Base-by-base conservation (phyloP, 2,888 invertebrate genomes). In the Agrotis segetum region DNA sequence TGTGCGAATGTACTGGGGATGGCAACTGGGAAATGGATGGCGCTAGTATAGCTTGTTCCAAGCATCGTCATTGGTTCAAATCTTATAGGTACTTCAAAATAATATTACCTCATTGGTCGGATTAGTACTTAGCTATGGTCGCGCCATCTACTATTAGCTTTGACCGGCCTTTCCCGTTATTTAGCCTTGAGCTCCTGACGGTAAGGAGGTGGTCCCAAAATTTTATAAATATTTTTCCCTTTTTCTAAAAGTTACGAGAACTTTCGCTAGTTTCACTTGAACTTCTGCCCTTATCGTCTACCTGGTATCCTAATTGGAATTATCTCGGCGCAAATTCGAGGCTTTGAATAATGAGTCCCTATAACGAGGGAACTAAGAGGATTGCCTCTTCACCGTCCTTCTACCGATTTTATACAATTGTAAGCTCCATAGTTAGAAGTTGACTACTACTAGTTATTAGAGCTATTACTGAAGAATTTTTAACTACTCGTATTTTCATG, bases 281-380 rank as follows among this genome's bases (percentile, higher is more conserved):
- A 65, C 71, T 83, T 81, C 80, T 82, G 82, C 1, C 0, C 14
- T 17, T 21, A 7, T 24, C 34, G 16, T 16, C 5, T 11, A 9
- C 60, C 14, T 67, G 69, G 24, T 58, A 65, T 62, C 81, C 83
- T 93, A 93, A 94, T 92, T 93, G 90, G 91, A 91, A 92, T 94
- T 93, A 94, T 92, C 91, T 89, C 86, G 70, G 74, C n/a, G 86
- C 87, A 89, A 89, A 90, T 90, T 91, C 88, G 90, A 89, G 88
- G 90, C 88, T 91, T 90, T 92, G 91, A 93, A 91, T 93, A 92
- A 93, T 92, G 91, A 90, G 89, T 85, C 80, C 83, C 77, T 82
- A 80, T 87, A 86, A 84, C 86, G 86, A 88, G 86, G 74, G 74
- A 76, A 74, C 82, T 91, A 92, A 91, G 92, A 91, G 92, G 91